A percentile compares a stretch with the other conserved stretches of the same genome.
phyloP scores from a whole-genome alignment of 2,797 vertebrate genomes.

The Mus minutoides region DNA sequence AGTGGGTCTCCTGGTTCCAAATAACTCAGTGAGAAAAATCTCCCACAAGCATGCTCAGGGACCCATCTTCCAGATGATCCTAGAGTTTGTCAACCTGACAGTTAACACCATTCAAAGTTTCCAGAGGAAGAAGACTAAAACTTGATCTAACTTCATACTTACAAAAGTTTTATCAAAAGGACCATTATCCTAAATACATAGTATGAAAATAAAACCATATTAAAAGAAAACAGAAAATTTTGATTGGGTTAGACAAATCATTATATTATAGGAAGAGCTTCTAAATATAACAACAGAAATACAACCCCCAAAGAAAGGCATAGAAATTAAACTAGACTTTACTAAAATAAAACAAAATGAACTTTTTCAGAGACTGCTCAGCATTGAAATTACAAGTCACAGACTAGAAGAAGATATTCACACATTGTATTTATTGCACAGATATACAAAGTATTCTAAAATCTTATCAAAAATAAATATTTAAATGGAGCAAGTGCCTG shows the following conservation, averaged over 20 bases:
- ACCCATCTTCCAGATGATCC: neutral
- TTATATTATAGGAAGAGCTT: neutral
- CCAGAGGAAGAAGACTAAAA: neutral
- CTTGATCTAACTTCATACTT: neutral
- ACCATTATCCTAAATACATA: neutral
- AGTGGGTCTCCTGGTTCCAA: neutral
- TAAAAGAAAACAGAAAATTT: slow-evolving; percentile 27
- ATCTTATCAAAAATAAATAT: neutral
- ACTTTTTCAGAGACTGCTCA: slow-evolving; percentile 26
- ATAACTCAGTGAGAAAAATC: neutral
- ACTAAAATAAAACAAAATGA: slow-evolving; percentile 29
- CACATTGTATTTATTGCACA: neutral
- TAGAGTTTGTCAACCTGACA: neutral
- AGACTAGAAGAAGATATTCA: neutral
- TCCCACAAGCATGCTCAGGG: neutral
- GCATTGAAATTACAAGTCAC: slow-evolving; percentile 23
- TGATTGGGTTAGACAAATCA: neutral
- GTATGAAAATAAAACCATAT: neutral
- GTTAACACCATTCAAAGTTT: neutral
- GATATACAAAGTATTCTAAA: slow-evolving; percentile 6
- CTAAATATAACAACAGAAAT: slow-evolving; percentile 33
- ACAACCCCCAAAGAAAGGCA: neutral
- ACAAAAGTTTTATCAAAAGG: slow-evolving; percentile 28
- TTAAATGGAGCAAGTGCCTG: neutral
- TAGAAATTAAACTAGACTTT: neutral